Conservation (phyloP, 2,888 invertebrate genomes). For the Agonopterix subpropinquella region DNA sequence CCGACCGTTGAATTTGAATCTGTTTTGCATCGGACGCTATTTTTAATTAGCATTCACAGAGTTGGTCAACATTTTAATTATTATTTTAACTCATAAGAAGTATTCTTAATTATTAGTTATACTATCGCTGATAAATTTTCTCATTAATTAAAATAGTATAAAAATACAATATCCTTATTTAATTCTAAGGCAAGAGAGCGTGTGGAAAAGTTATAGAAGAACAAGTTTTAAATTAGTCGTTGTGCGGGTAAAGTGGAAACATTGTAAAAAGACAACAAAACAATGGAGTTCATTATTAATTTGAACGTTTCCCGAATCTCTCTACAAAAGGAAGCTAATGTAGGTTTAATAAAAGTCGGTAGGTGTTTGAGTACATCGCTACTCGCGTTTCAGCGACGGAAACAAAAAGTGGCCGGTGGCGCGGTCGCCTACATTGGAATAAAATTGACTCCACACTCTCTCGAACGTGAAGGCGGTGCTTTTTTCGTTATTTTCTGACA, state of each 20-base stretch:
- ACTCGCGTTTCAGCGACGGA: conserved; percentile 70
- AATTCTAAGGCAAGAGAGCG: too few species aligned
- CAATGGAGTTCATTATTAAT: too few species aligned
- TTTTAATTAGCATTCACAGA: conserved; percentile 39
- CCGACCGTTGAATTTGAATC: conserved; percentile 60
- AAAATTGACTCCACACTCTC: conserved; percentile 76
- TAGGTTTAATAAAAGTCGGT: conserved; percentile 68
- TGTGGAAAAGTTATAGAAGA: too few species aligned
- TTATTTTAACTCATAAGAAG: neutral
- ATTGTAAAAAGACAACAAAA: too few species aligned
- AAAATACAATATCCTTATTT: too few species aligned
- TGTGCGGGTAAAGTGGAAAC: too few species aligned
- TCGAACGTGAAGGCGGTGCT: conserved; percentile 70
- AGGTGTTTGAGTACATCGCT: conserved; percentile 71
- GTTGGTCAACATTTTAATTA: conserved; percentile 14
- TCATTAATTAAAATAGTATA: too few species aligned
- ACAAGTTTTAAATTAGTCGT: too few species aligned
- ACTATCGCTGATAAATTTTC: too few species aligned
- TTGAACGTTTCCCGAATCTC: neutral
- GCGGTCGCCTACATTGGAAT: conserved; percentile 75
- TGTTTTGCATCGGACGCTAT: conserved; percentile 44
- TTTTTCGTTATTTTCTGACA: conserved; percentile 60
- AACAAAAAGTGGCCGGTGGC: conserved; percentile 72
- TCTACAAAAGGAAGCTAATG: conserved; percentile 21
- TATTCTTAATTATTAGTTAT: too few species aligned